These are phyloP conservation scores for Morpho deidamia DNA, from an alignment of 2,888 invertebrate genomes.

Conservation along the genomic window DNA sequence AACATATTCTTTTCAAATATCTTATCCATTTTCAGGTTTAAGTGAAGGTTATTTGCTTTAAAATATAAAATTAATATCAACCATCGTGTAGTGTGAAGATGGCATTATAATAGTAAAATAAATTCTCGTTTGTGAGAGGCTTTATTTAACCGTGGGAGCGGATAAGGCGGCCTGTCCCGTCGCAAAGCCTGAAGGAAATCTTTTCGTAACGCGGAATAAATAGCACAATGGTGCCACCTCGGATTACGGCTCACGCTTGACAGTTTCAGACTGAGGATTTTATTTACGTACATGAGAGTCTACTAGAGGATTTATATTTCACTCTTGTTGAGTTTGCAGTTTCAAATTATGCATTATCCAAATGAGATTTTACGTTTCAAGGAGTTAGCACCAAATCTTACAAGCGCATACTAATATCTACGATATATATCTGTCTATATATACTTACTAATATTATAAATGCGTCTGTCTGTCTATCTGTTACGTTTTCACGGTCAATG, in stretches of 20 bases:
- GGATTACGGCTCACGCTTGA: constrained; percentile 24
- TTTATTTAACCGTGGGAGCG: constrained; percentile 19
- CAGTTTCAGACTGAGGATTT: constrained; percentile 18
- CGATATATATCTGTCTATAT: too few species aligned
- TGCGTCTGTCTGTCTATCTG: too few species aligned
- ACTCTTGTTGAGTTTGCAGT: background rate
- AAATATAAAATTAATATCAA: too few species aligned
- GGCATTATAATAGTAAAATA: background rate
- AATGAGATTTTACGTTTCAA: too few species aligned
- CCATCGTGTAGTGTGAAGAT: too few species aligned
- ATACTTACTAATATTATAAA: too few species aligned
- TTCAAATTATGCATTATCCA: background rate
- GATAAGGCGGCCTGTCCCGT: constrained; percentile 22
- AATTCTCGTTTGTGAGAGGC: constrained; percentile 10
- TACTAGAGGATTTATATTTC: constrained; percentile 8
- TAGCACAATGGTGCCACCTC: constrained; percentile 23
- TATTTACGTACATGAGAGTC: constrained; percentile 11
- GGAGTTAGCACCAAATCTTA: too few species aligned
- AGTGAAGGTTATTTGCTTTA: too few species aligned
- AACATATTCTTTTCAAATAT: too few species aligned
- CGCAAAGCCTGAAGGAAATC: constrained; percentile 25
- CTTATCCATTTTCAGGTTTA: too few species aligned
- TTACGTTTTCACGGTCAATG: too few species aligned
- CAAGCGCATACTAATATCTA: too few species aligned
- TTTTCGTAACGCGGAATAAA: constrained; percentile 22